Base-by-base conservation (phyloP, 1,140 invertebrate species). In the Dysdera silvatica region DNA sequence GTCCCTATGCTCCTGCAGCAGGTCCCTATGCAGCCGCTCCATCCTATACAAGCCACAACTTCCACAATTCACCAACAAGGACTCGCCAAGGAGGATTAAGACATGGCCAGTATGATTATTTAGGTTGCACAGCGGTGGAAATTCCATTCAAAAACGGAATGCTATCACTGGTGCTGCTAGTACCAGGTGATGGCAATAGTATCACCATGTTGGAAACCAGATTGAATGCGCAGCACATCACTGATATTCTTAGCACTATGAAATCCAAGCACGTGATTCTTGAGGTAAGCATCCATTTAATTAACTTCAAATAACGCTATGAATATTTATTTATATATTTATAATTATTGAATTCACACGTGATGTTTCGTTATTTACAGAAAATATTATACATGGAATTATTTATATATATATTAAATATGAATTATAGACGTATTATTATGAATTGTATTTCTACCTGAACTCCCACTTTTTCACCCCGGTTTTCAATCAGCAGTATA, bases 121-220 rank as follows among this genome's bases (percentile, higher is more conserved):
- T 72, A 0, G 69, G 71, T 32, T 69, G 69, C 32, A 71, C 66
- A 12, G 66, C 60, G 14, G 59, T 72, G 10, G 71, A 72, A 49
- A 65, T 72, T 33, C 71, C 71, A 14, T 70, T 72, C 43, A 64
- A 57, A 45, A 69, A 65, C 41, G 69, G 71, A 4, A 35, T 70
- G 18, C 40, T 72, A 2, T 71, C 71, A 0, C 28, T 72, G 31
- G 45, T 72, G 3, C 41, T 61, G 18, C 53, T 72, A 40, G 60
- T 71, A 20, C 67, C 70, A 10, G 31, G 23, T 33, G 67, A 70
- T 56, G 35, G 56, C 3, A 66, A 61, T 26, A 55, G 67, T 23
- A 63, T 67, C 4, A 52, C 59, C 10, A 31, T 72, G 52, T 45
- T 72, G n/a, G 68, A 69, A 59, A 69, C 68, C 12, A 58, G 67